Evolutionary conservation across 2,888 invertebrate genomes (phyloP).

Genomic region (Melanostoma mellinum): DNA sequence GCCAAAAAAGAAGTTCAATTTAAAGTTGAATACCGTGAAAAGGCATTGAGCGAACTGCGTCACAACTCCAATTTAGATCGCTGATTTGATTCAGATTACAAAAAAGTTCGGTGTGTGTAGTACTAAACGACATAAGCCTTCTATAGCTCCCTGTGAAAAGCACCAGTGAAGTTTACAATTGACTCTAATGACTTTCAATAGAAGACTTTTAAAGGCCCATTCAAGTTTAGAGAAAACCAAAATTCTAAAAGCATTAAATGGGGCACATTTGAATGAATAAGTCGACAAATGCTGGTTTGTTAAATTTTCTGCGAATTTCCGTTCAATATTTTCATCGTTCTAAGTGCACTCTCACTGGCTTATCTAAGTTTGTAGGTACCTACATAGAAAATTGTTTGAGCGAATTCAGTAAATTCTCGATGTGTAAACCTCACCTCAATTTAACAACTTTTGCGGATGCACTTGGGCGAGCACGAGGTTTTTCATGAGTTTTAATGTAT

Average conservation of each 20-base stretch:
- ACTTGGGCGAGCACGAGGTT: slow-evolving; percentile 56
- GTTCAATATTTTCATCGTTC: slow-evolving; percentile 43
- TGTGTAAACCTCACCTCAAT: slow-evolving; percentile 35
- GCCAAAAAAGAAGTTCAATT: no score
- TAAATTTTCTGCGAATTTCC: slow-evolving; percentile 47
- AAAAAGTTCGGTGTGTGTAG: no score
- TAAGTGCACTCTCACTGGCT: not conserved
- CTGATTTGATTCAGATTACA: no score
- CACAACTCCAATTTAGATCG: no score
- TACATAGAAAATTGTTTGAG: slow-evolving; percentile 6
- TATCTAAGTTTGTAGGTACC: not conserved
- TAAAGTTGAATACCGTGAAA: no score
- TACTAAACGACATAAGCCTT: no score
- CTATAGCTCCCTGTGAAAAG: no score
- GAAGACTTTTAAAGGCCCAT: slow-evolving; percentile 11
- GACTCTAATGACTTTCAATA: slow-evolving; percentile 27
- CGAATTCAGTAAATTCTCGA: not conserved
- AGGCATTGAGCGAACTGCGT: no score
- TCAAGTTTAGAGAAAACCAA: slow-evolving; percentile 9
- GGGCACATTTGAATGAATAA: slow-evolving; percentile 47
- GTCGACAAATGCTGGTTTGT: slow-evolving; percentile 46
- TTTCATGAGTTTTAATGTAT: slow-evolving; percentile 58
- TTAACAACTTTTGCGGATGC: slow-evolving; percentile 58
- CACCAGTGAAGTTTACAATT: not conserved
- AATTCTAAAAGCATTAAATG: slow-evolving; percentile 25